Evolutionary conservation across 2,797 vertebrate genomes (phyloP), one percentile per base, ranked within the genome.

Genomic region (Gephyroberyx darwinii): DNA sequence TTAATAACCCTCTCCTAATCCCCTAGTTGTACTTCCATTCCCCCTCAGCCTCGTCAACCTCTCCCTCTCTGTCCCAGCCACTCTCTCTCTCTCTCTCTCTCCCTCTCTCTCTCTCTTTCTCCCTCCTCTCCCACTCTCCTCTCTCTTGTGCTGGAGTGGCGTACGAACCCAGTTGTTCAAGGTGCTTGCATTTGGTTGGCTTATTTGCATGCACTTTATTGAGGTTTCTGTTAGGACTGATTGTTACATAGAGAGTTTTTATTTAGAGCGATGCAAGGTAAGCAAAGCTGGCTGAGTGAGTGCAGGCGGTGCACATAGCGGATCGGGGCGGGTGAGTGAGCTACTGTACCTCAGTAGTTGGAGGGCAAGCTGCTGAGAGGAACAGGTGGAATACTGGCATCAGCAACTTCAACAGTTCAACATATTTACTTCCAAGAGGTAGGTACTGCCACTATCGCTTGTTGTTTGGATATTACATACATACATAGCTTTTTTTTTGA

Each of bases 1-100:
- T 95, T 95, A 95, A 95, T 95, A 93, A 93, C 89, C 93, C 90
- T 90, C 88, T 93, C 75, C 84, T 96, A 96, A 96, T 96, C 95
- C 94, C 86, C 83, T 90, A 72, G 91, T 93, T 93, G 94, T 91
- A 91, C 93, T 94, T 92, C 93, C 74, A 80, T 83, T 71, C 70
- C 19, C 80, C 84, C 75, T 69, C 74, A 75, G 82, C 90, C 89
- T 81, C 88, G 82, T 86, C 79, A 55, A 65, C 84, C 78, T 88
- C 87, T 82, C 81, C 69, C 81, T 76, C 80, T 69, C 69, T 37
- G 52, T 60, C 76, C 8, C 56, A 26, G 19, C 31, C 48, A 52
- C 67, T 41, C 19, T 26, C 33, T n/a, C 33, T 37, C 22, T 47
- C 65, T 12, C 65, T 35, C 22, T 41, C 47, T 8, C 64, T 54